A percentile compares a stretch with the other conserved stretches of the same genome.
phyloP scores from a whole-genome alignment of 2,888 invertebrate genomes.

The Operophtera brumata region DNA sequence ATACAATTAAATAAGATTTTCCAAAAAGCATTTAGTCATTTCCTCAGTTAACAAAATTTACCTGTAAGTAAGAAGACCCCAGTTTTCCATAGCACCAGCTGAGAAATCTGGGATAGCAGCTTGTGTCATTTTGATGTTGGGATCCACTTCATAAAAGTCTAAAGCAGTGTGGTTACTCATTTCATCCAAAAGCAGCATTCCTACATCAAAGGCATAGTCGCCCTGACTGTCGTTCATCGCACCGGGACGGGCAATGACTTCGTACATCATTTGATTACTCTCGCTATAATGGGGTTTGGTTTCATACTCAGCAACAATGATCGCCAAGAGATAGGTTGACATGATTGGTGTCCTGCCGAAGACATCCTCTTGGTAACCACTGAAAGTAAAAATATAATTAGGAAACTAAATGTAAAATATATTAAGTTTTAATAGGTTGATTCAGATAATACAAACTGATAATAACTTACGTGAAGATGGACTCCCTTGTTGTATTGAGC shows the following conservation, averaged over 20 bases:
- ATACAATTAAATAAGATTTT: slow-evolving; percentile 2
- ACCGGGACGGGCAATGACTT: slow-evolving; percentile 71
- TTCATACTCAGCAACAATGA: slow-evolving; percentile 83
- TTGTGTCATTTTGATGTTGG: slow-evolving; percentile 81
- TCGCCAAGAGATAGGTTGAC: slow-evolving; percentile 86
- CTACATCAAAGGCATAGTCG: slow-evolving; percentile 63
- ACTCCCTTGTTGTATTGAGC: slow-evolving; percentile 48
- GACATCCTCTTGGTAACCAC: slow-evolving; percentile 54
- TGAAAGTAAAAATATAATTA: slow-evolving; percentile 31
- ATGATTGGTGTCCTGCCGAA: slow-evolving; percentile 69
- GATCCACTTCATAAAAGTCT: slow-evolving; percentile 70
- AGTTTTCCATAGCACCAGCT: slow-evolving; percentile 92
- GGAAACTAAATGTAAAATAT: not conserved
- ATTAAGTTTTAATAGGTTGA: not conserved
- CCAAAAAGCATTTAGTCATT: not conserved
- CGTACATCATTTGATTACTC: slow-evolving; percentile 44
- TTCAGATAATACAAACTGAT: not conserved
- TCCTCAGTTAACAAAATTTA: slow-evolving; percentile 35
- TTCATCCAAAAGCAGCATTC: slow-evolving; percentile 61
- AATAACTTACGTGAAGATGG: slow-evolving; percentile 42
- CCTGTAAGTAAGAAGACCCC: slow-evolving; percentile 90
- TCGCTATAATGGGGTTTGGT: slow-evolving; percentile 18
- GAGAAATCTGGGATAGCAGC: slow-evolving; percentile 89
- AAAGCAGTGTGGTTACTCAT: slow-evolving; percentile 81
- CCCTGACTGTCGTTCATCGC: slow-evolving; percentile 61